Evolutionary conservation across 2,113 vertebrate species (phyloP).

Genomic region (Dolichotis patagonum): DNA sequence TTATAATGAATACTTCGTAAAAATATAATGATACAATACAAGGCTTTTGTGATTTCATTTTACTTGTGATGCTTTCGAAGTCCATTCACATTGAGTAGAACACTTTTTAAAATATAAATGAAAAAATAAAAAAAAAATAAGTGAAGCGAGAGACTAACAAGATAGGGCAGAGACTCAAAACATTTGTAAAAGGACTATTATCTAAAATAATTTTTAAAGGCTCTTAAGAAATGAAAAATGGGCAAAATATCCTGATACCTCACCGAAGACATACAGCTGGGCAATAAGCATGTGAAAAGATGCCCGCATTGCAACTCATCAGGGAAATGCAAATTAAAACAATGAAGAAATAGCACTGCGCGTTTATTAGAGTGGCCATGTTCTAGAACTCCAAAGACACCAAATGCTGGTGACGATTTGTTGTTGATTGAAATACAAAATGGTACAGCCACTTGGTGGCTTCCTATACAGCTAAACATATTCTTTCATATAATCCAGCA

Average conservation of each 20-base stretch:
- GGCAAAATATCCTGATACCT: background rate
- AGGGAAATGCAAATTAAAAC: background rate
- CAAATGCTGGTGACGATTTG: background rate
- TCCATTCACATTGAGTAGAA: background rate
- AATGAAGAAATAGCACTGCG: too few relatives aligned
- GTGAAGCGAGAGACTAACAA: background rate
- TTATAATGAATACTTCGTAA: background rate
- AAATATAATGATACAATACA: background rate
- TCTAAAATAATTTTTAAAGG: background rate
- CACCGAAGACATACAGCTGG: too few relatives aligned
- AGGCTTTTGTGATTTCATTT: background rate
- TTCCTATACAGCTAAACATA: background rate
- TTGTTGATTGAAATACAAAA: background rate
- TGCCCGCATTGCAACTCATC: background rate
- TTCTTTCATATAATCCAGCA: fast-evolving
- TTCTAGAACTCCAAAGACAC: background rate
- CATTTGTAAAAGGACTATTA: background rate
- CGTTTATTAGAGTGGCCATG: background rate
- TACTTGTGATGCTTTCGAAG: background rate
- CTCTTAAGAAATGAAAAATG: background rate
- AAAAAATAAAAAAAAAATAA: background rate
- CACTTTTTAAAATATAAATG: background rate
- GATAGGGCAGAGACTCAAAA: background rate
- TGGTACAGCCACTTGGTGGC: background rate
- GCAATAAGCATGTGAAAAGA: too few relatives aligned